phyloP scores from a whole-genome alignment of 2,888 invertebrate species.

The Cancer borealis region DNA sequence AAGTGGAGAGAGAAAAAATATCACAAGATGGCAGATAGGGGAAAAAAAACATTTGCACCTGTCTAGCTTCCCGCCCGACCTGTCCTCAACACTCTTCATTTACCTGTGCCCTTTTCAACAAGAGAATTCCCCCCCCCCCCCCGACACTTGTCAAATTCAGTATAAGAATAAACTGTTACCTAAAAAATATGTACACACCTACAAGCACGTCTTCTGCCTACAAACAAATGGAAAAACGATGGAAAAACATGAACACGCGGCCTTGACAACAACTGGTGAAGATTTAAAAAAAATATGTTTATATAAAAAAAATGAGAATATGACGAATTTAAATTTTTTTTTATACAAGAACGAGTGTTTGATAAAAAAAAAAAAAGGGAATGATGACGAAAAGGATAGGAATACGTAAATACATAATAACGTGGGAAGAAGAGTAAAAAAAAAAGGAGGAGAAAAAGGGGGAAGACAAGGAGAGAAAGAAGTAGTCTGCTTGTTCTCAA shows the following conservation, averaged over 20 bases:
- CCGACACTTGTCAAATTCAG: neutral
- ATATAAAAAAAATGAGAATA: too few species aligned
- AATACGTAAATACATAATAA: neutral
- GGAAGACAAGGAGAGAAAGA: neutral
- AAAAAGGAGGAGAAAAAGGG: neutral
- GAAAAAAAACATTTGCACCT: neutral
- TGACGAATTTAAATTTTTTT: too few species aligned
- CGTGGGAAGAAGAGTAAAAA: neutral
- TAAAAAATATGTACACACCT: neutral
- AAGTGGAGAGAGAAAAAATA: neutral
- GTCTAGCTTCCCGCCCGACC: neutral
- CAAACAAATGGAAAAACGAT: neutral
- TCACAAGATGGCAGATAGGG: neutral
- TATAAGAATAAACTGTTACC: neutral
- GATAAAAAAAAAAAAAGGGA: neutral
- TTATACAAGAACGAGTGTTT: neutral
- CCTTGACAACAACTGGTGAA: neutral
- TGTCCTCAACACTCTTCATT: neutral
- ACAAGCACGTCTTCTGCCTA: neutral
- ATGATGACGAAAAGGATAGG: neutral
- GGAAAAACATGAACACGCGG: neutral
- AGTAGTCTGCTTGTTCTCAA: conserved; percentile 39
- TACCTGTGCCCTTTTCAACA: neutral
- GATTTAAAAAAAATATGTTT: neutral
- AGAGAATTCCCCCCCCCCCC: neutral